Evolutionary conservation across 2,888 invertebrate genomes (phyloP), one percentile per base, ranked within the genome.

Genomic region (Chloromyia formosa): DNA sequence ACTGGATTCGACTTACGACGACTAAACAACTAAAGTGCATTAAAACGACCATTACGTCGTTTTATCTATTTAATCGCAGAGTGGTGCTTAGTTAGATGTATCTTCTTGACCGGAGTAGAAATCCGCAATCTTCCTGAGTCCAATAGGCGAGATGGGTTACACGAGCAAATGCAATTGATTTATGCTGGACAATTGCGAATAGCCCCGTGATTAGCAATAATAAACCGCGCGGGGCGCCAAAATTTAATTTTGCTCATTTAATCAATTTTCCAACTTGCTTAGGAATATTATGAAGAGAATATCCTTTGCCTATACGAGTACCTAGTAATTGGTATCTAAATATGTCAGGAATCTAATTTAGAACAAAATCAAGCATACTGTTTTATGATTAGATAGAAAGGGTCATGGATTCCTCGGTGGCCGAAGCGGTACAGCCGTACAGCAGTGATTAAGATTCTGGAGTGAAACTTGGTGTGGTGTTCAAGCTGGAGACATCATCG

Each of bases 1-100:
- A 71, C 71, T 56, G 58, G 71, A 56, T 45, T 71, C 71, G 58
- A 71, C 58, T 58, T 40, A 35, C 71, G 58, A 71, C 71, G 71
- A 71, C 71, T 40, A 71, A 58, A 71, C 71, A 71, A 71, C 71
- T 71, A 71, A 71, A 71, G 58, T 71, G 71, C 71, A 71, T 71
- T 71, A 71, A 71, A 71, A 71, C 68, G 68, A 69, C 54, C 68
- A 69, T 69, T 69, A 69, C 53, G 71, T 71, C 71, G 71, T 71
- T 40, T 71, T 71, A 71, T 71, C 58, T 71, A 71, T 69, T 69
- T 69, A 69, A 69, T 69, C 68, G 53, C 53, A 23, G 53, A 53
- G 68, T 54, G 54, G 68, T 20, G 35, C 40, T 40, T 16, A 14
- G 62, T 23, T 35, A 27, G 62, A 62, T 62, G 40, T 40, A 62